phyloP scores from a whole-genome alignment of 2,113 vertebrate genomes.

The Eira barbara region DNA sequence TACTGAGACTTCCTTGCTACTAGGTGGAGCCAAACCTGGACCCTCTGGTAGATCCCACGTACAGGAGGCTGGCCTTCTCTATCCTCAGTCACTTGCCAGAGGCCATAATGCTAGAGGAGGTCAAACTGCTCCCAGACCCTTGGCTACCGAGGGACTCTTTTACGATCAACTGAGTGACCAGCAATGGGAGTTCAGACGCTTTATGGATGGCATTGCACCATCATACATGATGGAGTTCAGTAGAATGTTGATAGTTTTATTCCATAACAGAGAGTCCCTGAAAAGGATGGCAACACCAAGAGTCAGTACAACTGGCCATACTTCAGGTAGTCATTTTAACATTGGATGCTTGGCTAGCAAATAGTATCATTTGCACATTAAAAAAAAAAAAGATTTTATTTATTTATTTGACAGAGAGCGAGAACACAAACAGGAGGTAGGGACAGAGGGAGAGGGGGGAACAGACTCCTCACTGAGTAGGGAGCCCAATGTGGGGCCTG shows the following conservation, averaged over 20 bases:
- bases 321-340: slow-evolving; percentile 4
- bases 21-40: neutral
- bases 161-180: neutral
- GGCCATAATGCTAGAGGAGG: neutral
- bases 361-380: neutral
- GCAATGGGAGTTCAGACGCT: neutral
- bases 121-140: neutral
- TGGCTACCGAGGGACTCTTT: neutral
- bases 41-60: neutral
- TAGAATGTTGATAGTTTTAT: neutral
- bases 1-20: neutral
- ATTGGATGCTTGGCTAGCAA: neutral
- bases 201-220: neutral
- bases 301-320: neutral
- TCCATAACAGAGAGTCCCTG: slow-evolving; percentile 1
- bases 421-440: neutral
- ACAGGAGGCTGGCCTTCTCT: neutral
- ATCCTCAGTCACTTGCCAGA: neutral
- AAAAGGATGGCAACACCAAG: neutral
- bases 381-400: neutral
- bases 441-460: neutral
- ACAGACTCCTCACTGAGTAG: neutral
- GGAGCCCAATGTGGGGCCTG: neutral
- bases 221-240: neutral
- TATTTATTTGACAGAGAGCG: neutral